Conservation (phyloP, 2,888 invertebrate genomes). For the Bhutanitis thaidina region DNA sequence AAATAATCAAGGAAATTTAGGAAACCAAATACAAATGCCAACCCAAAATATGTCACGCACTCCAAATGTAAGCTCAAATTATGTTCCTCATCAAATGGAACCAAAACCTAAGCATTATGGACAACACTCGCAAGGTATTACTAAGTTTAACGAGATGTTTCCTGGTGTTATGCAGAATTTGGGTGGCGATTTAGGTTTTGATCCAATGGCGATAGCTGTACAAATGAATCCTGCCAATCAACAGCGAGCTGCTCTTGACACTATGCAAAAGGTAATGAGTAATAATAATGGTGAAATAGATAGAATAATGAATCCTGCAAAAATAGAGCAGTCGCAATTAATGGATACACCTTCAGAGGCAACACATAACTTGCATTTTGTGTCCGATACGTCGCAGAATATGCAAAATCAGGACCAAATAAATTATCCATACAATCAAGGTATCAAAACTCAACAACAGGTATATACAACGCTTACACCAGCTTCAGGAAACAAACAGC, state of each 20-base stretch:
- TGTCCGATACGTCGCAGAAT: slow-evolving; percentile 15
- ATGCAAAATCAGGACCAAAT: slow-evolving; percentile 1
- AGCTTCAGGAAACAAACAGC: slow-evolving; percentile 6
- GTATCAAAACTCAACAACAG: slow-evolving; percentile 34
- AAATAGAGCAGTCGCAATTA: slow-evolving; percentile 15
- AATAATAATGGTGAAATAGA: slow-evolving; percentile 27
- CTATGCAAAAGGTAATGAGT: slow-evolving; percentile 53
- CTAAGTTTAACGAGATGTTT: slow-evolving; percentile 67
- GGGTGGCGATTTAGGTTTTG: slow-evolving; percentile 56
- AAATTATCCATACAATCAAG: slow-evolving; percentile 22
- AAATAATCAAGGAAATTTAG: slow-evolving; percentile 9
- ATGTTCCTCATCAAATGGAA: background rate
- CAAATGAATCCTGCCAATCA: slow-evolving; percentile 73
- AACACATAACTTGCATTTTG: slow-evolving; percentile 21
- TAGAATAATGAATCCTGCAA: slow-evolving; percentile 18
- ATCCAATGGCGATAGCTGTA: slow-evolving; percentile 70
- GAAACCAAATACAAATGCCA: slow-evolving; percentile 1
- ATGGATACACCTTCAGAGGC: slow-evolving; percentile 20
- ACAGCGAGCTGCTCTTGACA: slow-evolving; percentile 47
- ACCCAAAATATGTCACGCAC: background rate
- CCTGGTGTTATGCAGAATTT: slow-evolving; percentile 55
- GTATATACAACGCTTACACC: slow-evolving; percentile 30
- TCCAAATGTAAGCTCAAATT: background rate
- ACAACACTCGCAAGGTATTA: slow-evolving; percentile 49
- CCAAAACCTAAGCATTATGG: slow-evolving; percentile 23